Evolutionary conservation across 2,797 vertebrate genomes (phyloP).

Genomic region (Dermochelys coriacea): DNA sequence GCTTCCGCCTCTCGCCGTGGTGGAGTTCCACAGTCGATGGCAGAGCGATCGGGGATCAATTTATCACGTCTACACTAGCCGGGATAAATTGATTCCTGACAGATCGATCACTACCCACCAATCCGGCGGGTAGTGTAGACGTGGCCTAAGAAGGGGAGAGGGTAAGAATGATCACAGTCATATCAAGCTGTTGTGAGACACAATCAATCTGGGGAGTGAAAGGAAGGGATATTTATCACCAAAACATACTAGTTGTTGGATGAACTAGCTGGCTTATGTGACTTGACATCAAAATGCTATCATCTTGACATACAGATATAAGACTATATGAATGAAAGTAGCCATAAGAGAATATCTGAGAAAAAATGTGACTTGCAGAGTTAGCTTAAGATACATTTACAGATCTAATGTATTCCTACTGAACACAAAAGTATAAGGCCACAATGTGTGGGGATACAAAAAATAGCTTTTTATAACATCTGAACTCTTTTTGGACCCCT

Average conservation of each 20-base stretch:
- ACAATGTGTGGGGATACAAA: not conserved
- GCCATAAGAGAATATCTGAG: not conserved
- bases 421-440: not conserved
- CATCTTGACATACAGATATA: not conserved
- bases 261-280: not conserved
- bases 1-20: too few relatives aligned
- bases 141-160: not conserved
- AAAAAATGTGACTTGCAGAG: not conserved
- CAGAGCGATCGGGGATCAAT: too few relatives aligned
- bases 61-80: too few relatives aligned
- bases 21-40: too few relatives aligned
- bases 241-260: not conserved
- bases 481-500: not conserved
- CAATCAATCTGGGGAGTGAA: rapidly evolving
- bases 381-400: not conserved
- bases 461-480: not conserved
- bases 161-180: rapidly evolving
- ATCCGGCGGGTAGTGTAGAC: too few relatives aligned
- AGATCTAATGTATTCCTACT: not conserved
- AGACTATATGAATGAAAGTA: not conserved
- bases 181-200: not conserved
- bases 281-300: not conserved
- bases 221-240: not conserved
- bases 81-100: too few relatives aligned
- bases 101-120: too few relatives aligned